Base-by-base conservation (phyloP, 2,797 vertebrate species). In the Neosalanx taihuensis region DNA sequence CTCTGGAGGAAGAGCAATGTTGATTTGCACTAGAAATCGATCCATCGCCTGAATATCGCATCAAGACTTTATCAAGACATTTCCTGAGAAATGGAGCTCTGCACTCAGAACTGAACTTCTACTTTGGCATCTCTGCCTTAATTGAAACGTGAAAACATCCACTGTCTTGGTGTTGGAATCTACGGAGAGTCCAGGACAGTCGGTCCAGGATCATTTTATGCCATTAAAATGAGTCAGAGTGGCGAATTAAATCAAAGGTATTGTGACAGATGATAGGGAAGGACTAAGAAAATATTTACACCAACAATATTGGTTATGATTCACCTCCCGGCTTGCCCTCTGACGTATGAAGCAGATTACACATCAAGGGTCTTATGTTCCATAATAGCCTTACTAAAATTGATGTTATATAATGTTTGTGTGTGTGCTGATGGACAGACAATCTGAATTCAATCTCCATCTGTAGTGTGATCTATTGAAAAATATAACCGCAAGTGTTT, bases 1-100 rank as follows among this genome's bases (percentile, higher is more conserved):
- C 89, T 60, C 64, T 91, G 58, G 89, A 84, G 51, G 89, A 93
- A 77, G 89, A 89, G 20, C 86, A 87, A 79, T 89, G 86, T 81
- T 92, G 88, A 93, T 20, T n/a, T 56, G 51, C 15, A n/a, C 18
- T n/a, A n/a, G 18, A 56, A 46, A 46, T 46, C 41, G 41, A 46
- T 46, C 41, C 41, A 46, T 46, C 41, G 41, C 41, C 10, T 46
- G 3, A 2, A 41, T 41, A 41, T 41, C 37, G 1, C 37, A 41
- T 2, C 37, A 12, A 46, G 37, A 41, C 37, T 41, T 41, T 41
- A 41, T 41, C 37, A 12, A 41, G 41, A 46, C 41, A 13, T 2
- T 13, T 49, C 5, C 18, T 1, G 51, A 17, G 18, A 56, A 56
- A 56, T 18, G 15, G 51, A 17, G 18, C 17, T 37, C 49, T 13